Percentiles rank a stretch among this genome's conserved stretches.
phyloP scores from a whole-genome alignment of 2,888 invertebrate genomes.

The Dynastes tityus region DNA sequence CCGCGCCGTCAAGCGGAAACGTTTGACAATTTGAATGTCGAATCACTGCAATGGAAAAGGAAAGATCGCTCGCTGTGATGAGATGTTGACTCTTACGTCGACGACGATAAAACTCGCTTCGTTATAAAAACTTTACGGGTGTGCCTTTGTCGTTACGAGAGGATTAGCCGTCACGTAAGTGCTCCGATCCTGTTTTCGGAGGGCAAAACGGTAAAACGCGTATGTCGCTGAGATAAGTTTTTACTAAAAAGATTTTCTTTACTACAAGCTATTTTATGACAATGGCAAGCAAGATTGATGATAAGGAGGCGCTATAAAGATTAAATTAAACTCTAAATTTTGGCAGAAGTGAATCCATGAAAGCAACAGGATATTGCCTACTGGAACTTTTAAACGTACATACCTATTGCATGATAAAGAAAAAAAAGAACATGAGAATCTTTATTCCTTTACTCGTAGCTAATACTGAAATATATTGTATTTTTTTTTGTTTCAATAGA shows the following conservation, averaged over 20 bases:
- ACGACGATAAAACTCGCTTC: slow-evolving; percentile 43
- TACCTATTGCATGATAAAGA: too few relatives aligned
- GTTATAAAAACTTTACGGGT: slow-evolving; percentile 43
- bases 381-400: too few relatives aligned
- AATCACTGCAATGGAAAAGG: slow-evolving; percentile 42
- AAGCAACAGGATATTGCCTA: too few relatives aligned
- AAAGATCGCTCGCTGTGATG: slow-evolving; percentile 28
- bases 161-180: slow-evolving; percentile 37
- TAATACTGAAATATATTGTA: too few relatives aligned
- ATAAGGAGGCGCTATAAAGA: neutral
- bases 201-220: neutral
- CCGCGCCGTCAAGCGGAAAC: neutral
- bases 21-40: slow-evolving; percentile 40
- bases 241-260: slow-evolving; percentile 8
- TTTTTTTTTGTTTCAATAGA: too few relatives aligned
- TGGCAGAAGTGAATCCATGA: too few relatives aligned
- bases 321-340: slow-evolving; percentile 8
- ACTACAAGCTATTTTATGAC: neutral
- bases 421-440: too few relatives aligned
- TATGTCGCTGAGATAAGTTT: slow-evolving; percentile 20
- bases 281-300: too few relatives aligned
- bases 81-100: slow-evolving; percentile 44
- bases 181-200: slow-evolving; percentile 2
- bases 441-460: too few relatives aligned
- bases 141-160: slow-evolving; percentile 37